phyloP scores from a whole-genome alignment of 2,797 vertebrate species.

The Echiichthys vipera region DNA sequence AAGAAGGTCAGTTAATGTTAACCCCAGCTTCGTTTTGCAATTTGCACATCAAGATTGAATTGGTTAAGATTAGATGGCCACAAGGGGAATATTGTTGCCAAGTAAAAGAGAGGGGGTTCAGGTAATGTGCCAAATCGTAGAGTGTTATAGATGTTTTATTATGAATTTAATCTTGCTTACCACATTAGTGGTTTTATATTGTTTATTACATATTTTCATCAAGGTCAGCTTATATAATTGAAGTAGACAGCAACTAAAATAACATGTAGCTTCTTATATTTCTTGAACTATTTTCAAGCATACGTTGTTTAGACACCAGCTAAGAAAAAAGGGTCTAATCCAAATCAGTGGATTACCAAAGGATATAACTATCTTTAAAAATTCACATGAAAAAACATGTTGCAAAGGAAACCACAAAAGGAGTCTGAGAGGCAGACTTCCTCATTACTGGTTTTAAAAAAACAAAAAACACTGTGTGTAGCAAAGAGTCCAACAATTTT shows the following conservation, averaged over 20 bases:
- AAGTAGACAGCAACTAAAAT: neutral
- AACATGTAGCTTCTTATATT: neutral
- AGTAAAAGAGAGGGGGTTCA: constrained; percentile 17
- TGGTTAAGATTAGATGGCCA: constrained; percentile 62
- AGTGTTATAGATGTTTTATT: neutral
- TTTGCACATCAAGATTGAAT: constrained; percentile 72
- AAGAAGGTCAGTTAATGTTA: constrained; percentile 75
- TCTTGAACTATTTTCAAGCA: neutral
- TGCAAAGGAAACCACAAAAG: constrained; percentile 40
- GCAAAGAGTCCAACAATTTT: constrained; percentile 61
- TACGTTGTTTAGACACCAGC: neutral
- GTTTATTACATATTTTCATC: neutral
- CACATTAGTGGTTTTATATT: neutral
- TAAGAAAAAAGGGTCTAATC: constrained; percentile 31
- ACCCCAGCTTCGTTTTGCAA: constrained; percentile 68
- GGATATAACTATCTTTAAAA: constrained; percentile 40
- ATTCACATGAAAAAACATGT: constrained; percentile 39
- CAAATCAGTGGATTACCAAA: constrained; percentile 44
- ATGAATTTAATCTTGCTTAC: neutral
- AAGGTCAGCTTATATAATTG: neutral
- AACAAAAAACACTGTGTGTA: constrained; percentile 25
- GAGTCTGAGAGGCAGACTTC: constrained; percentile 35
- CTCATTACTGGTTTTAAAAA: constrained; percentile 53
- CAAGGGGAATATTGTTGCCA: constrained; percentile 42
- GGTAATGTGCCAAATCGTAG: constrained; percentile 12